Conservation (phyloP, 2,888 invertebrate genomes). For the Amblyjoppa fuscipennis region DNA sequence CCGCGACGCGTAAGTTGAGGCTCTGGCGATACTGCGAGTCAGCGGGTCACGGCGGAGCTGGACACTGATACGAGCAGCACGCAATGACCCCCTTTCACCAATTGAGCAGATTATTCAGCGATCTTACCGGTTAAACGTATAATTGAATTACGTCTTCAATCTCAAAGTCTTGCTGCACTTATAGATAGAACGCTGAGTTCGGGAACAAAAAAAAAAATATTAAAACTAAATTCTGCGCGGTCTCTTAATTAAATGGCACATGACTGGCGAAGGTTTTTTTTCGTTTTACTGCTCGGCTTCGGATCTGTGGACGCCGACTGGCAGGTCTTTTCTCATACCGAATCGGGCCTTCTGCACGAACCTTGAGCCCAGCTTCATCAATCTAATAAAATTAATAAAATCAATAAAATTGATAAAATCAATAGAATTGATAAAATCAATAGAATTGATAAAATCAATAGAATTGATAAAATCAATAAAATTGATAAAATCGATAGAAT, state of each 20-base stretch:
- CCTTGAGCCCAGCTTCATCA: slow-evolving; percentile 72
- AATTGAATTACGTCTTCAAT: slow-evolving; percentile 15
- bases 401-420: background rate
- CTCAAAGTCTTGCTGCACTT: background rate
- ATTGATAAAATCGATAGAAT: background rate
- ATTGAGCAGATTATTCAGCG: slow-evolving; percentile 29
- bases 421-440: background rate
- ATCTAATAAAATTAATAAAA: slow-evolving; percentile 60
- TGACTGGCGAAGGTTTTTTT: background rate
- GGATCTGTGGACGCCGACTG: slow-evolving; percentile 59
- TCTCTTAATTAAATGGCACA: slow-evolving; percentile 36
- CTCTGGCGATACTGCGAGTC: background rate
- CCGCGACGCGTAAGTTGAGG: slow-evolving; percentile 45
- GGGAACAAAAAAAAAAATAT: slow-evolving; percentile 1
- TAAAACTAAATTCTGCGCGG: background rate
- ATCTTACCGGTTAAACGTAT: background rate
- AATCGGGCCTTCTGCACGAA: slow-evolving; percentile 43
- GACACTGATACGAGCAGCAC: slow-evolving; percentile 7
- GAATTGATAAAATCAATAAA: background rate
- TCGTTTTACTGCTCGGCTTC: slow-evolving; percentile 24
- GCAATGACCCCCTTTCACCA: slow-evolving; percentile 37
- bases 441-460: background rate
- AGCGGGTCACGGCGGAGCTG: slow-evolving; percentile 21
- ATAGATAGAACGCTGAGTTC: background rate
- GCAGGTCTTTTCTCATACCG: slow-evolving; percentile 55